Evolutionary conservation across 2,113 vertebrate genomes (phyloP), one percentile per base, ranked within the genome.

Genomic region (Neodon shergylaensis): DNA sequence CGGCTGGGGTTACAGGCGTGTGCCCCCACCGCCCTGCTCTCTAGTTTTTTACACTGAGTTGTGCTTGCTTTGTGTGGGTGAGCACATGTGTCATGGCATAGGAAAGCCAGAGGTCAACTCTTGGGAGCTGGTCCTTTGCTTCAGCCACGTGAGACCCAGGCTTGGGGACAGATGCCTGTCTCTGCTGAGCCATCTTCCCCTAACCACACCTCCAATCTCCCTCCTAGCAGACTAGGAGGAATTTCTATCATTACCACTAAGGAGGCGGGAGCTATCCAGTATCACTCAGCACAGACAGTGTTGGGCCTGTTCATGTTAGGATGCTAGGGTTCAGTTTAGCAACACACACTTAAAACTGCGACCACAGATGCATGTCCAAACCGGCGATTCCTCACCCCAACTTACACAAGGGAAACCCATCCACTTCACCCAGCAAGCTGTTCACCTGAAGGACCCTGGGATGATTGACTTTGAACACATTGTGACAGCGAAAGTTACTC

Each of bases 341-440:
- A 8, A 70, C 39, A 77, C 89, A 83, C 96, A 89, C 61, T 95
- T 42, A 95, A 86, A 97, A 96, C 70, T 42, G 58, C 24, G 2
- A 70, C 28, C 91, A 77, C 95, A 89, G 93, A 91, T 49, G 83
- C 26, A 88, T 61, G 2, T 54, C 87, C 87, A 92, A 74, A 91
- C 88, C 26, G 36, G 68, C 54, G 78, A 77, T 61, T 92, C 93
- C 26, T 93, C 83, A 97, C 96, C 93, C 63, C 85, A 33, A 82
- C 97, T 81, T 97, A 96, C 79, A 96, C 86, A 91, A 91, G 94
- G n/a, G 92, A 90, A 91, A 58, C 16, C 13, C 31, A n/a, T 17
- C 5, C 1, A 5, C 54, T 47, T 81, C 52, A 12, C 39, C 31
- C 31, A 52, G 14, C 26, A 63, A 70, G 81, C 66, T 61, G 19